Evolutionary conservation across 2,888 invertebrate species (phyloP), one percentile per base, ranked within the genome.

Genomic region (Lepeophtheirus nordmannii): DNA sequence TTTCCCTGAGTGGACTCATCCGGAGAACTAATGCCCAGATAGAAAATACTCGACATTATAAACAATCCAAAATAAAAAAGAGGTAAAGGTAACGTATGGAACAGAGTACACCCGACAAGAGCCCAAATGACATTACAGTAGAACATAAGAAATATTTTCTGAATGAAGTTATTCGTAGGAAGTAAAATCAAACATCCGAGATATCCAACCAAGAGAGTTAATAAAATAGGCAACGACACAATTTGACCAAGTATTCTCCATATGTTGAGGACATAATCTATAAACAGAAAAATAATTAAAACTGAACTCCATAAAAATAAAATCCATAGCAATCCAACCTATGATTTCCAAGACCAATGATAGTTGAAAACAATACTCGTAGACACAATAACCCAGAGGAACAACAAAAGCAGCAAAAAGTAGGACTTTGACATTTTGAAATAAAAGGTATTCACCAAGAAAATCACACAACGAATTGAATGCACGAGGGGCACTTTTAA

Each of bases 1-100:
- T 46, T 2, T 14, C 3, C 17, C 5, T 17, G 14, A 14, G n/a
- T 8, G 8, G 53, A 17, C 2, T 46, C 53, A 1, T 46, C 53
- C 8, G 53, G 53, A 46, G 53, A 46, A 17, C 53, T 46, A 17
- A 46, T 14, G 53, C 53, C 53, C 53, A 46, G 17, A 46, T 46
- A 46, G 53, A 46, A 46, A n/a, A 46, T 46, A 46, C 14, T 14
- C n/a, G 8, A 46, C 53, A 17, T 46, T 46, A 46, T 14, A 17
- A 46, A 17, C 53, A 46, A 17, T 17, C 14, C 53, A 46, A 46
- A 46, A 17, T 46, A 46, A 46, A 46, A 46, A 5, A 46, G 14
- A 46, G 53, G 53, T n/a, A 46, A 17, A n/a, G 53, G 53, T n/a
- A 46, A 14, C n/a, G 53, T n/a, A 17, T 46, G 53, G 53, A 46